phyloP scores from a whole-genome alignment of 2,888 invertebrate genomes.

The Melanophora roralis region DNA sequence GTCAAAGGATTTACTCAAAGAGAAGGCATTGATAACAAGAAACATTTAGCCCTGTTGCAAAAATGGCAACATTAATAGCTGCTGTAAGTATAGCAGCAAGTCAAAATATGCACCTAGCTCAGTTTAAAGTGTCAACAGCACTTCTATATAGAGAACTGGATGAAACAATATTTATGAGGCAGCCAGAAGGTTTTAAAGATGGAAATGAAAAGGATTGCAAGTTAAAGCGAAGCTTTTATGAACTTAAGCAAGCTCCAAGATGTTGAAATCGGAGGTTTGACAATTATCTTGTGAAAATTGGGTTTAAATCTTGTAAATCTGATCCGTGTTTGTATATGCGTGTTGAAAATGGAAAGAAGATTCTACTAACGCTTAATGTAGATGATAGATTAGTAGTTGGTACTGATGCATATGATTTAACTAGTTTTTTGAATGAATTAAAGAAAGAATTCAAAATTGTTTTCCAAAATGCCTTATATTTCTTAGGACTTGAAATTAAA shows the following conservation, averaged over 20 bases:
- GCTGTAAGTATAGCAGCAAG: constrained; percentile 51
- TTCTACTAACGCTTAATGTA: background rate
- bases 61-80: constrained; percentile 42
- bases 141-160: too few species aligned
- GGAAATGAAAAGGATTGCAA: constrained; percentile 32
- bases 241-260: constrained; percentile 44
- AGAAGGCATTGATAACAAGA: constrained; percentile 50
- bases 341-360: constrained; percentile 2
- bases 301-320: constrained; percentile 41
- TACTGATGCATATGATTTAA: constrained; percentile 34
- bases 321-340: constrained; percentile 64
- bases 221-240: constrained; percentile 52
- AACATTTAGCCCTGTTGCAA: constrained; percentile 60
- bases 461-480: constrained; percentile 73
- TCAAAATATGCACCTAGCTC: constrained; percentile 9
- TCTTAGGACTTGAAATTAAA: constrained; percentile 59
- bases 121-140: constrained; percentile 13
- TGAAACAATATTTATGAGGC: constrained; percentile 49
- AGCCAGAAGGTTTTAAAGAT: constrained; percentile 55
- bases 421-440: constrained; percentile 39
- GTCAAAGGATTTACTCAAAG: constrained; percentile 62
- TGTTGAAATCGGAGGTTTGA: constrained; percentile 56
- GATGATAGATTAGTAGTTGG: constrained; percentile 57
- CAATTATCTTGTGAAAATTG: constrained; percentile 52
- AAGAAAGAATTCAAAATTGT: too few species aligned